Conservation (phyloP, 2,888 invertebrate genomes). For the Cantharis flavilabris region DNA sequence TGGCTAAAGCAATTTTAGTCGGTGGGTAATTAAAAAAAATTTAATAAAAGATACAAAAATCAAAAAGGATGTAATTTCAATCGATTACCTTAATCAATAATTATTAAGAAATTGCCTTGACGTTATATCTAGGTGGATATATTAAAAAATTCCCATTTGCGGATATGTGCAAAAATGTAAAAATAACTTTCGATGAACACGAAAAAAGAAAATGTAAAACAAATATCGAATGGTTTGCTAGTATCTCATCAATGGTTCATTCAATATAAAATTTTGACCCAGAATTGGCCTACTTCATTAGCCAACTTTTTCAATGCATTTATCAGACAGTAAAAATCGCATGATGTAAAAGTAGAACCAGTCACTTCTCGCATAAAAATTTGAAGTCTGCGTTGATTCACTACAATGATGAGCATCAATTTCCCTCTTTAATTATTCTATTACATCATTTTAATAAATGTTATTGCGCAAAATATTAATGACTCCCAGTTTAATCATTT, state of each 20-base stretch:
- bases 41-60: background rate
- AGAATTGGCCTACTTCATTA: conserved; percentile 5
- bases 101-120: background rate
- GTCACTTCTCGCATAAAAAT: conserved; percentile 3
- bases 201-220: background rate
- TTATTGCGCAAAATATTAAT: background rate
- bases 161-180: background rate
- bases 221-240: background rate
- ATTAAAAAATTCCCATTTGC: background rate
- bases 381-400: background rate
- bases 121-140: background rate
- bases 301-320: conserved; percentile 5
- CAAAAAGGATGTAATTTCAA: background rate
- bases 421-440: conserved; percentile 9
- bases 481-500: background rate
- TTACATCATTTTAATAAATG: background rate
- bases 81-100: background rate
- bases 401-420: background rate
- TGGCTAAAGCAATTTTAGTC: background rate
- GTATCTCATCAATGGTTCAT: conserved; percentile 15
- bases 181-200: background rate
- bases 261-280: conserved; percentile 12
- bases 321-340: conserved; percentile 1
- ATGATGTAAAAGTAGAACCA: conserved; percentile 11
- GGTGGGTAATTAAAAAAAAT: background rate